Conservation (phyloP, 2,888 invertebrate species). For the Yponomeuta plumbellus region DNA sequence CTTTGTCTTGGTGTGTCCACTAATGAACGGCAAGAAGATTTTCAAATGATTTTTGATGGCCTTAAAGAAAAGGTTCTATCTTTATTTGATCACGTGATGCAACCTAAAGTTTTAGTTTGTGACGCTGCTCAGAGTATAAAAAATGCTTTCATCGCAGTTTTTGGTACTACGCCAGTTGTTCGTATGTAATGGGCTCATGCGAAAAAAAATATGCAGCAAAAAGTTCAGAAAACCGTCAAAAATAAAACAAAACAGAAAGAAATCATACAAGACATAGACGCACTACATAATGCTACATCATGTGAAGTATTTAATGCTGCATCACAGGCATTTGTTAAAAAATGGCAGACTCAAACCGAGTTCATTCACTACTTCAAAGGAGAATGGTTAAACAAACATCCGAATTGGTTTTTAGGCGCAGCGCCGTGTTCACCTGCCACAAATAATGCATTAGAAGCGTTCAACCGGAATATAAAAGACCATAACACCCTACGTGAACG, state of each 20-base stretch:
- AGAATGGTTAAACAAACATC: no score
- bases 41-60: slow-evolving; percentile 19
- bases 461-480: slow-evolving; percentile 22
- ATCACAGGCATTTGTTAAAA: slow-evolving; percentile 17
- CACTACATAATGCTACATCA: slow-evolving; percentile 20
- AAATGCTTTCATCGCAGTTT: slow-evolving; percentile 17
- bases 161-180: slow-evolving; percentile 17
- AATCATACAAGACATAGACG: slow-evolving; percentile 22
- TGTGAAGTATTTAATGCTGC: slow-evolving; percentile 21
- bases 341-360: no score
- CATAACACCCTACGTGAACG: slow-evolving; percentile 24
- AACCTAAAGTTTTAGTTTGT: slow-evolving; percentile 14
- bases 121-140: slow-evolving; percentile 18
- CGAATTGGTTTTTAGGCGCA: slow-evolving; percentile 25
- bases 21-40: slow-evolving; percentile 19
- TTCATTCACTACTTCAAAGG: no score
- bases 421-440: slow-evolving; percentile 21
- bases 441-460: slow-evolving; percentile 23
- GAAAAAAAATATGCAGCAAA: slow-evolving; percentile 19
- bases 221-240: slow-evolving; percentile 17
- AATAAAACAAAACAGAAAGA: slow-evolving; percentile 20
- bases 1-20: slow-evolving; percentile 21
- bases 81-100: slow-evolving; percentile 15
- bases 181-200: slow-evolving; percentile 22
- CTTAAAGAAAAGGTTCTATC: slow-evolving; percentile 16